A percentile compares a stretch with the other conserved stretches of the same genome.
phyloP scores from a whole-genome alignment of 1,140 invertebrate genomes.

The Mactra quadrangularis region DNA sequence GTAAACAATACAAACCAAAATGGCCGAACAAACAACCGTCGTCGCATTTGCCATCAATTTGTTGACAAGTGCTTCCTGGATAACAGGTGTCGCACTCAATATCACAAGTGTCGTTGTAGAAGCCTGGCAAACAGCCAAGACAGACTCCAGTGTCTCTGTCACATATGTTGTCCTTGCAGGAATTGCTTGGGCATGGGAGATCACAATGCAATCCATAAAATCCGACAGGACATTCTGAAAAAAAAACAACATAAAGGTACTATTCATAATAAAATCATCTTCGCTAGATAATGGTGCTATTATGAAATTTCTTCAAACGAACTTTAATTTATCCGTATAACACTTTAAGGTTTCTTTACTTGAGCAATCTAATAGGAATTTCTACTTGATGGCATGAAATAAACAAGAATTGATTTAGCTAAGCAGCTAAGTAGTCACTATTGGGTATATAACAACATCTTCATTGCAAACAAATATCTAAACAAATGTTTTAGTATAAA shows the following conservation, averaged over 20 bases:
- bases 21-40: constrained; percentile 21
- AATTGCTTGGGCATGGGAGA: not conserved
- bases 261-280: no score
- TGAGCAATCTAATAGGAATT: no score
- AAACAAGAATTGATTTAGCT: no score
- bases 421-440: no score
- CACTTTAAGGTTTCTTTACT: no score
- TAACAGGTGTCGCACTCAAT: constrained; percentile 12
- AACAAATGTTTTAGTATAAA: no score
- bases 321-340: no score
- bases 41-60: constrained; percentile 48
- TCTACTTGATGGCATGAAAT: no score
- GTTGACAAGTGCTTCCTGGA: constrained; percentile 41
- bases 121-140: constrained; percentile 16
- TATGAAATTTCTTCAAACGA: no score
- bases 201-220: constrained; percentile 10
- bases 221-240: constrained; percentile 38
- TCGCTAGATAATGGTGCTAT: no score
- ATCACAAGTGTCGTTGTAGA: constrained; percentile 13
- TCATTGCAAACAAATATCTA: no score
- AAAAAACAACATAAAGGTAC: not conserved
- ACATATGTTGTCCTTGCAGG: constrained; percentile 34
- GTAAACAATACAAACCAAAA: constrained; percentile 38
- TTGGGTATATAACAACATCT: no score
- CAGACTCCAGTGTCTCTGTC: constrained; percentile 31